A percentile compares a stretch with the other conserved stretches of the same genome.
These are phyloP conservation scores for Tychaedon coryphoeus DNA, from an alignment of 2,113 vertebrate genomes.

Conservation along the genomic window DNA sequence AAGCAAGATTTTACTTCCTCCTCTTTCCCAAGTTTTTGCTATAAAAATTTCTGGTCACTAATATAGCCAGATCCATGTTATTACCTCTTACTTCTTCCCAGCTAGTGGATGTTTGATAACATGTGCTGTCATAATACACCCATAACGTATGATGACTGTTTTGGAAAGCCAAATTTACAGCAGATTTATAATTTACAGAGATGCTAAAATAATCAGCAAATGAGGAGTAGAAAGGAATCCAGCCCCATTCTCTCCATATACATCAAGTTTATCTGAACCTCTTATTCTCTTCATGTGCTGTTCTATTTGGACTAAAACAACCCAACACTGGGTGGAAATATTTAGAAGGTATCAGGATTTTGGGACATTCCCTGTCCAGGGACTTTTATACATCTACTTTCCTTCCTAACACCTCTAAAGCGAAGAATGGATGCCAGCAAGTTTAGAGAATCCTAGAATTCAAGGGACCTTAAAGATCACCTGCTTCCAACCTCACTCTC, in stretches of 20 bases:
- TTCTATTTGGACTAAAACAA: neutral
- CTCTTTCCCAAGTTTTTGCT: neutral
- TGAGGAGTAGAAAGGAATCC: neutral
- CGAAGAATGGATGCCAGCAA: neutral
- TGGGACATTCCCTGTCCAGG: rapidly evolving
- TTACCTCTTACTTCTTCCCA: neutral
- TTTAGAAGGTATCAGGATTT: neutral
- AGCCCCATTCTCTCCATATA: neutral
- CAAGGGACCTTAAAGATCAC: neutral
- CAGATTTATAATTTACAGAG: neutral
- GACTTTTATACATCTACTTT: neutral
- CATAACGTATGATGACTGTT: neutral
- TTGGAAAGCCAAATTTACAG: neutral
- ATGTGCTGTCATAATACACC: neutral
- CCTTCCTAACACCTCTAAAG: neutral
- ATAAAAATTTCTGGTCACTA: neutral
- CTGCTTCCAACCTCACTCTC: neutral
- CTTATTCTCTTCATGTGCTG: neutral
- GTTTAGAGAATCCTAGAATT: neutral
- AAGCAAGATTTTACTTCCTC: neutral
- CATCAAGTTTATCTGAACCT: neutral
- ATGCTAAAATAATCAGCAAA: neutral
- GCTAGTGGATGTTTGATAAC: neutral
- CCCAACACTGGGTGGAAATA: neutral
- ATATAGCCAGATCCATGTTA: neutral